A percentile compares a stretch with the other conserved stretches of the same genome.
These are phyloP conservation scores for Chromis chromis DNA, from an alignment of 2,797 vertebrate species.

Conservation along the genomic window DNA sequence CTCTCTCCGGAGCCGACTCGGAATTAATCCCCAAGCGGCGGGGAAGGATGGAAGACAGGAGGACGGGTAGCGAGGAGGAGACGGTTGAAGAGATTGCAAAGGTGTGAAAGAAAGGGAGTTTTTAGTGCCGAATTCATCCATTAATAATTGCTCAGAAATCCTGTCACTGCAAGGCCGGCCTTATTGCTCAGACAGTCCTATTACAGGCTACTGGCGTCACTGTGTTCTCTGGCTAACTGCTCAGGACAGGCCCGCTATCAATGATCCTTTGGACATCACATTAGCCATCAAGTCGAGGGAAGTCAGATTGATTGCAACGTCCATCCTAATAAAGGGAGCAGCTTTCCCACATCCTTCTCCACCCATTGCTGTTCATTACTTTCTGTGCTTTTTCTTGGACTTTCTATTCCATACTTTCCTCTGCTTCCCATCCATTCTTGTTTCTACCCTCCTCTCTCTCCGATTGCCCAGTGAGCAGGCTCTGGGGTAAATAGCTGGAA, in stretches of 20 bases:
- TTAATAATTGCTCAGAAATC: constrained; percentile 59
- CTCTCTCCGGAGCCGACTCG: constrained; percentile 31
- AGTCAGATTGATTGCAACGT: constrained; percentile 61
- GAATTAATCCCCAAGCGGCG: constrained; percentile 46
- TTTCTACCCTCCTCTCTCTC: constrained; percentile 13
- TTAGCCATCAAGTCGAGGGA: constrained; percentile 63
- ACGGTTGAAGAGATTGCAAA: constrained; percentile 1
- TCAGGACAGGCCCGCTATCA: constrained; percentile 36
- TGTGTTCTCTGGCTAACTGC: constrained; percentile 42
- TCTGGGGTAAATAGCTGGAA: constrained; percentile 77
- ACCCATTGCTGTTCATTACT: background rate
- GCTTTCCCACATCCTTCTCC: constrained; percentile 17
- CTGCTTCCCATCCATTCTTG: constrained; percentile 16
- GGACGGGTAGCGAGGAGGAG: constrained; percentile 18
- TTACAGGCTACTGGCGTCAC: constrained; percentile 31
- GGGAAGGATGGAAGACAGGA: constrained; percentile 20
- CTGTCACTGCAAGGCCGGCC: constrained; percentile 45
- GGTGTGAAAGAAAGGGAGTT: constrained; percentile 41
- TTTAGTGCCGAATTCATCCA: constrained; percentile 33
- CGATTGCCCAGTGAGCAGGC: constrained; percentile 38
- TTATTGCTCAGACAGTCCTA: constrained; percentile 50
- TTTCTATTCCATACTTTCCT: background rate
- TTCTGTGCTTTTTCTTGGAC: background rate
- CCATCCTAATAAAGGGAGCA: constrained; percentile 61
- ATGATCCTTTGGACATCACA: constrained; percentile 44